Percentiles rank a stretch among this genome's conserved stretches.
phyloP scores from a whole-genome alignment of 2,113 vertebrate species.

The Tenrec ecaudatus region DNA sequence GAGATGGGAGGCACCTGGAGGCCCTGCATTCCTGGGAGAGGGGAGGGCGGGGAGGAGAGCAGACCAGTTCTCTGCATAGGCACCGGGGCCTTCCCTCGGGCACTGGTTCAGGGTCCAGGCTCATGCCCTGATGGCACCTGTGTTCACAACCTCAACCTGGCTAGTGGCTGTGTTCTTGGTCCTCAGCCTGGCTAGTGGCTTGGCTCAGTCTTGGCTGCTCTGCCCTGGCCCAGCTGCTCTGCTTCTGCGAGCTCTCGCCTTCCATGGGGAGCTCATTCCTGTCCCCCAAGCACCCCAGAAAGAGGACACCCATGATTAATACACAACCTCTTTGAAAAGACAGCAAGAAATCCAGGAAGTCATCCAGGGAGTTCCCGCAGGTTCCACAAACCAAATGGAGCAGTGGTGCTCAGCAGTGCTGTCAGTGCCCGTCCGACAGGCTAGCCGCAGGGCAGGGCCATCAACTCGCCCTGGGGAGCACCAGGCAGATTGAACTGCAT shows the following conservation, averaged over 20 bases:
- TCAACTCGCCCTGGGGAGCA: not conserved
- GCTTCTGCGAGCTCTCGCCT: not conserved
- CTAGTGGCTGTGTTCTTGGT: not conserved
- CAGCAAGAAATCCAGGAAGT: not conserved
- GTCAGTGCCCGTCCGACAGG: not conserved
- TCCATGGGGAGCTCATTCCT: not conserved
- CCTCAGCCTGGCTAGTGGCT: not conserved
- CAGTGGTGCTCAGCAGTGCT: not conserved
- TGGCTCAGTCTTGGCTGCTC: not conserved
- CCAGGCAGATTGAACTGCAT: not conserved
- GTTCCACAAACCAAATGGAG: not conserved
- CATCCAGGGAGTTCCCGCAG: not conserved
- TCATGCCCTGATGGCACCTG: not conserved
- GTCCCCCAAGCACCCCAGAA: not conserved
- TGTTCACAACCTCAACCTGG: not conserved
- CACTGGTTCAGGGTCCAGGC: not conserved
- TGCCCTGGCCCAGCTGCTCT: not conserved
- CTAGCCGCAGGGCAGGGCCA: not conserved
- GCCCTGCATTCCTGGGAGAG: slow-evolving; percentile 52
- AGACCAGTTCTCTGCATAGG: not conserved
- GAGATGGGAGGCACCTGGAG: not conserved
- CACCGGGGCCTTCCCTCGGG: not conserved
- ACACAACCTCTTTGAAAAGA: slow-evolving; percentile 3
- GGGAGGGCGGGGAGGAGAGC: not conserved
- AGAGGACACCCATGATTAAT: not conserved